Conservation (phyloP, 2,797 vertebrate genomes). For the Bradypodion pumilum region DNA sequence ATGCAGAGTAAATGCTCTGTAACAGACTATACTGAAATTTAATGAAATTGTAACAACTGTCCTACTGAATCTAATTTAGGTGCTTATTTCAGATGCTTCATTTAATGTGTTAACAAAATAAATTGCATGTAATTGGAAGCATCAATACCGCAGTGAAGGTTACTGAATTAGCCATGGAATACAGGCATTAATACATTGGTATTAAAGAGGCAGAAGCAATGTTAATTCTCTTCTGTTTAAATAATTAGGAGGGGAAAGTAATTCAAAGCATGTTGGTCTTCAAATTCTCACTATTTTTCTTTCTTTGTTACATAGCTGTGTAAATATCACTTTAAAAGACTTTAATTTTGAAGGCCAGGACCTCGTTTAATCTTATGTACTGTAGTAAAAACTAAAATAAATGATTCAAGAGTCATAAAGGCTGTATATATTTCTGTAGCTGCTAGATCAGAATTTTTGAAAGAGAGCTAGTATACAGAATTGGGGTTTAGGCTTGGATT, state of each 20-base stretch:
- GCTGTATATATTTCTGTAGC: no score
- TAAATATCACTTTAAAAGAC: neutral
- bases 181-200: slow-evolving; percentile 41
- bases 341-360: neutral
- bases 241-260: slow-evolving; percentile 16
- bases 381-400: neutral
- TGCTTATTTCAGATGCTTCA: slow-evolving; percentile 58
- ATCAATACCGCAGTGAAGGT: slow-evolving; percentile 42
- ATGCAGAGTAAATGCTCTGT: slow-evolving; percentile 50
- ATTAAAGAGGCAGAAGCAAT: slow-evolving; percentile 44
- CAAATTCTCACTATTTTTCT: neutral
- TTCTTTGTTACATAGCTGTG: neutral
- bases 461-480: no score
- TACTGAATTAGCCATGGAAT: slow-evolving; percentile 48
- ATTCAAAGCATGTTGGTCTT: slow-evolving; percentile 1
- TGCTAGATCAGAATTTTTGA: no score
- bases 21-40: slow-evolving; percentile 47
- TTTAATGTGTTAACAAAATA: slow-evolving; percentile 63
- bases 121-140: slow-evolving; percentile 55
- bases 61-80: slow-evolving; percentile 59
- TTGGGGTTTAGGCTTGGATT: no score
- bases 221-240: slow-evolving; percentile 46
- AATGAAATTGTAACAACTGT: slow-evolving; percentile 57
- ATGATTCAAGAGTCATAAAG: neutral
- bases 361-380: neutral